A percentile compares a stretch with the other conserved stretches of the same genome.
Conservation (phyloP, 1,140 invertebrate genomes). For the Kradibia gibbosae region DNA sequence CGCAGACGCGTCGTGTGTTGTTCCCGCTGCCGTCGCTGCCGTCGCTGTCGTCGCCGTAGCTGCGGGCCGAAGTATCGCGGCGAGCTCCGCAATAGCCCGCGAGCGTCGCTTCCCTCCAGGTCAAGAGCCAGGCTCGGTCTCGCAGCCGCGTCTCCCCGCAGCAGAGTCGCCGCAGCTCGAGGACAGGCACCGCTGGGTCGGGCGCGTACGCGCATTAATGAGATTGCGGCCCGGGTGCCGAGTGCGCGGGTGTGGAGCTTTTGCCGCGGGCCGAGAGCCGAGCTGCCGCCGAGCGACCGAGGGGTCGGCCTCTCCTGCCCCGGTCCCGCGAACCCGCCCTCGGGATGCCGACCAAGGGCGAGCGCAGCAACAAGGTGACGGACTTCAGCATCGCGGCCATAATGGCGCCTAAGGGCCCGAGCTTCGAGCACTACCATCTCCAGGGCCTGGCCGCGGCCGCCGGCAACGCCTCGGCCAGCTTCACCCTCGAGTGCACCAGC, state of each 20-base stretch:
- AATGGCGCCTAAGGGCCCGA: slow-evolving; percentile 75
- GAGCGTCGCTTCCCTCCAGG: background rate
- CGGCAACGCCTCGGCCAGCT: slow-evolving; percentile 58
- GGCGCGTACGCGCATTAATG: background rate
- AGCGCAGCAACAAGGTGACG: slow-evolving; percentile 73
- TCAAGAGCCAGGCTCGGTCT: background rate
- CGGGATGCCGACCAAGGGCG: slow-evolving; percentile 72
- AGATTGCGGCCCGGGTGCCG: slow-evolving; percentile 11
- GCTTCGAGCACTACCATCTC: slow-evolving; percentile 70
- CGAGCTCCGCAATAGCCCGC: background rate
- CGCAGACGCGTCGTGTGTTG: slow-evolving; percentile 67
- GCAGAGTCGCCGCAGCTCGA: background rate
- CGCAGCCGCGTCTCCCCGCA: background rate
- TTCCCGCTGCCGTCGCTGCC: no score
- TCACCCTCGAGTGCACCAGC: slow-evolving; percentile 65
- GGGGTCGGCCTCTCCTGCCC: background rate
- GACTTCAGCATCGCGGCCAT: slow-evolving; percentile 79
- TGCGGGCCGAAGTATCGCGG: slow-evolving; percentile 6
- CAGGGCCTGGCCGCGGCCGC: slow-evolving; percentile 30
- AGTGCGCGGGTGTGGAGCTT: slow-evolving; percentile 42
- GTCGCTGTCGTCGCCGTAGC: no score
- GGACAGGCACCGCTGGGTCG: background rate
- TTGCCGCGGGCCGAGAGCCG: slow-evolving; percentile 36
- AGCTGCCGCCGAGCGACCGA: slow-evolving; percentile 45
- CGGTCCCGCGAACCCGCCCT: slow-evolving; percentile 23